Evolutionary conservation across 2,113 vertebrate genomes (phyloP).

Genomic region (Astur gentilis): DNA sequence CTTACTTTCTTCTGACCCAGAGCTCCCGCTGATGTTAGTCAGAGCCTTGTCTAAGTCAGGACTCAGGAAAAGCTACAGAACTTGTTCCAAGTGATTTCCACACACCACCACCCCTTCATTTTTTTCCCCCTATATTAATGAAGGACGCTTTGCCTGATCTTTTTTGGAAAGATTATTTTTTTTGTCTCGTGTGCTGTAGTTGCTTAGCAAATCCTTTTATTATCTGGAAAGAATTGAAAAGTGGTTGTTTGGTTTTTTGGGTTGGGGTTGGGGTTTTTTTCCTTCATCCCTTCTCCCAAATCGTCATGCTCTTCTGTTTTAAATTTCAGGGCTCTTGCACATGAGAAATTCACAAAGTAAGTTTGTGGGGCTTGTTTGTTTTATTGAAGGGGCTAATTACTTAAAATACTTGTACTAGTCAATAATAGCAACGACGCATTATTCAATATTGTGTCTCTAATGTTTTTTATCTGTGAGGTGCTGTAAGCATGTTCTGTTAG

Average conservation of each 20-base stretch:
- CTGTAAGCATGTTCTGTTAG: conserved; percentile 1
- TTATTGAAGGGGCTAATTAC: background rate
- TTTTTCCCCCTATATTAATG: background rate
- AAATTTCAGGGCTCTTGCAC: conserved; percentile 89
- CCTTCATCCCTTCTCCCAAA: background rate
- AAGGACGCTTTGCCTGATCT: background rate
- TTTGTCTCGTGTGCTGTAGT: background rate
- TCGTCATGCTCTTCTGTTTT: background rate
- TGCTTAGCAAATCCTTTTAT: background rate
- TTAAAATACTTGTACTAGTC: background rate
- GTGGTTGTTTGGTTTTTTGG: background rate
- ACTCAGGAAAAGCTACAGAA: background rate
- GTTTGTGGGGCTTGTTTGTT: conserved; percentile 60
- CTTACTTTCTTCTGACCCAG: background rate
- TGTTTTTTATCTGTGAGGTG: background rate
- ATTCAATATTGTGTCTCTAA: background rate
- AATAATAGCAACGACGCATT: background rate
- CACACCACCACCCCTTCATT: too few species aligned
- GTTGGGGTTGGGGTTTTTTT: rapidly evolving
- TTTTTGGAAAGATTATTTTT: background rate
- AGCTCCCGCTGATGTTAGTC: background rate
- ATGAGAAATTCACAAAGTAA: conserved; percentile 99
- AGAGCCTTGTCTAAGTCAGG: background rate
- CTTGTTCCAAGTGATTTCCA: background rate
- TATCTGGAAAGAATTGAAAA: background rate